Percentiles rank a stretch among this genome's conserved stretches.
These are phyloP conservation scores for Diceros bicornis DNA, from an alignment of 2,797 vertebrate species.

Conservation along the genomic window DNA sequence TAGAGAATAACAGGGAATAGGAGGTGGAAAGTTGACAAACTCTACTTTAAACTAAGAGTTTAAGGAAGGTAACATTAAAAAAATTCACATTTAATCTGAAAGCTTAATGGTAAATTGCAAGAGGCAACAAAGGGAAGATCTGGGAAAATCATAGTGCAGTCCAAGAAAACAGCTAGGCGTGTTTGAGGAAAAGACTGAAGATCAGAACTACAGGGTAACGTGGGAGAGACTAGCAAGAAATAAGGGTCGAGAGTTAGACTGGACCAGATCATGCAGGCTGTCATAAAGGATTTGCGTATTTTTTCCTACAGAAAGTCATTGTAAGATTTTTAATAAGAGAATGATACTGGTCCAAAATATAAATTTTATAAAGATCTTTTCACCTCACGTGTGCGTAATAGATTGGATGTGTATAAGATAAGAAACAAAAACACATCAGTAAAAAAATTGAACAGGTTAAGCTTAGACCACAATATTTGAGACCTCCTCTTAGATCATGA, in stretches of 20 bases:
- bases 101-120: not conserved
- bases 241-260: not conserved
- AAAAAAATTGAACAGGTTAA: not conserved
- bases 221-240: not conserved
- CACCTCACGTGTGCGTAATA: not conserved
- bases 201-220: not conserved
- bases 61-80: not conserved
- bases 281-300: not conserved
- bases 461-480: not conserved
- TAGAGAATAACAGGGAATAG: not conserved
- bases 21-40: not conserved
- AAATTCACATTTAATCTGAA: not conserved
- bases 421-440: conserved; percentile 17
- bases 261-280: no score
- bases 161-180: not conserved
- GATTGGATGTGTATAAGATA: not conserved
- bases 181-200: not conserved
- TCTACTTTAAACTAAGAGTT: not conserved
- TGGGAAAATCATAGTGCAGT: not conserved
- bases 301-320: not conserved
- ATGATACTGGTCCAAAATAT: not conserved
- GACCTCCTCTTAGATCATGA: not conserved
- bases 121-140: not conserved
- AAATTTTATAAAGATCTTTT: conserved; percentile 15
- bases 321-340: not conserved